Percentiles rank a stretch among this genome's conserved stretches.
phyloP scores from a whole-genome alignment of 2,888 invertebrate genomes.

The Drosophila hawaiiensis region DNA sequence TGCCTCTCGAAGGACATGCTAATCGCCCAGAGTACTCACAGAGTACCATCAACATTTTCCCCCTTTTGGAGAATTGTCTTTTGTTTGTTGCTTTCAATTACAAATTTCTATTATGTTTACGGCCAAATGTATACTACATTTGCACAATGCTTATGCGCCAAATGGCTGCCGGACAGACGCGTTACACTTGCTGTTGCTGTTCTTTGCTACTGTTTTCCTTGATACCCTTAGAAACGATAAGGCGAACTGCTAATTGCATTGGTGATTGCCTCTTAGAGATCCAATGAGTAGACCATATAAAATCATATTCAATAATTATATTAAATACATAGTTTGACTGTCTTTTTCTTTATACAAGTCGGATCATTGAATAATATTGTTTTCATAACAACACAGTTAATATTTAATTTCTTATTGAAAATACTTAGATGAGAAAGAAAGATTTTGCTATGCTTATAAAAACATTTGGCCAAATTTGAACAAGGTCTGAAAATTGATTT shows the following conservation, averaged over 20 bases:
- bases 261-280: neutral
- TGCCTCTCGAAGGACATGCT: constrained; percentile 11
- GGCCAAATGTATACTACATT: constrained; percentile 50
- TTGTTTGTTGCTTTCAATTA: constrained; percentile 65
- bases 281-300: neutral
- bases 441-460: neutral
- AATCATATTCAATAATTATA: neutral
- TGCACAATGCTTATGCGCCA: constrained; percentile 53
- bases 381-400: neutral
- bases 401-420: neutral
- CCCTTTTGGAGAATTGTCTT: constrained; percentile 21
- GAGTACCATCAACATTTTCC: constrained; percentile 2
- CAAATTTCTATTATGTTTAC: constrained; percentile 54
- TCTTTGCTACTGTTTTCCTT: neutral
- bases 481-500: neutral
- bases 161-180: constrained; percentile 50
- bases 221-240: neutral
- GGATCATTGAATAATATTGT: neutral
- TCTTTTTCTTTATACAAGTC: neutral
- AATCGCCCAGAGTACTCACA: constrained; percentile 21
- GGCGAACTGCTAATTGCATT: neutral
- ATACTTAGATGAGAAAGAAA: neutral
- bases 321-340: neutral
- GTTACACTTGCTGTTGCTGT: neutral
- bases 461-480: neutral